Evolutionary conservation across 2,113 vertebrate genomes (phyloP).

Genomic region (Bombycilla garrulus): DNA sequence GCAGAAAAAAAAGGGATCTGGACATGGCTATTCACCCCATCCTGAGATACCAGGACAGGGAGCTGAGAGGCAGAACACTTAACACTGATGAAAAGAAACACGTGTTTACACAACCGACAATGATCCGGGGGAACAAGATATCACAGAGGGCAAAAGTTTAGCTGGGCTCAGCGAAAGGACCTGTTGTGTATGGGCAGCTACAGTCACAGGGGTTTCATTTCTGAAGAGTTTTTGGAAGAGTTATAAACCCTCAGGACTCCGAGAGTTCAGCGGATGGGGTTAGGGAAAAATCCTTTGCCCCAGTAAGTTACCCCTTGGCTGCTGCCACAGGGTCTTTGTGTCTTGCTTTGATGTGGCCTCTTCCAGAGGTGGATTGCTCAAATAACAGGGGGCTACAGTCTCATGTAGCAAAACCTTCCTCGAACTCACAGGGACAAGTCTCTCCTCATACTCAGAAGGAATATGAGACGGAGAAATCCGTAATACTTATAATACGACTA

Average conservation of each 20-base stretch:
- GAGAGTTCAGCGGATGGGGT: background rate
- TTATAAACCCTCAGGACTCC: background rate
- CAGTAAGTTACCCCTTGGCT: background rate
- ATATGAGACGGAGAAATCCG: background rate
- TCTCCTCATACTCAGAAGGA: background rate
- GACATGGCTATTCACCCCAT: background rate
- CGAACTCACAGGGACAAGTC: background rate
- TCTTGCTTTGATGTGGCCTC: background rate
- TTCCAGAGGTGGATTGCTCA: background rate
- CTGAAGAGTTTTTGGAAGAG: background rate
- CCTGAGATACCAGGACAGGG: background rate
- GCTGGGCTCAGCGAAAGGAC: constrained; percentile 3
- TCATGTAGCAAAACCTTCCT: background rate
- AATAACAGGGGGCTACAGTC: background rate
- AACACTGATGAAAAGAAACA: constrained; percentile 44
- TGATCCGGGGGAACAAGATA: constrained; percentile 39
- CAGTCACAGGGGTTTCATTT: background rate
- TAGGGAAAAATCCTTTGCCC: background rate
- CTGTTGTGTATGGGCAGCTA: background rate
- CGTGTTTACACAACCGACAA: constrained; percentile 23
- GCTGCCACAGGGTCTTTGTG: background rate
- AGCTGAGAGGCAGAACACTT: background rate
- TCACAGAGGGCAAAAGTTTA: constrained; percentile 36
- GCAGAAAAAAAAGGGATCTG: background rate
- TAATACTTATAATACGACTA: background rate